Base-by-base conservation (phyloP, 2,797 vertebrate species). In the Argya squamiceps region DNA sequence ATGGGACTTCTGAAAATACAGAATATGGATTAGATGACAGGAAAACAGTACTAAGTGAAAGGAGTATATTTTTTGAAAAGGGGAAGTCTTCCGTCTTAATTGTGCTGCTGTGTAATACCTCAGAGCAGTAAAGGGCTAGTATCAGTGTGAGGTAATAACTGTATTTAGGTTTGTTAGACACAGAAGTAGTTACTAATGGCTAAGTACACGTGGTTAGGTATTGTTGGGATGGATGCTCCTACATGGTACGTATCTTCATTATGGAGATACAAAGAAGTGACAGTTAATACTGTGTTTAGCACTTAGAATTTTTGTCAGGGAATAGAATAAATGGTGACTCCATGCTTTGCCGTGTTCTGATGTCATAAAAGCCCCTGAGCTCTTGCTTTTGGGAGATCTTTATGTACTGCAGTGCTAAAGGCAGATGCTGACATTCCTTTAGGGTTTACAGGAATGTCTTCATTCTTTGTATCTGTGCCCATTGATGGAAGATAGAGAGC, bases 61-160 rank as follows among this genome's bases (percentile, higher is more conserved):
- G 67, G 53, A 58, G 32, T 88, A 9, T 92, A 70, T 89, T 71
- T 92, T 96, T 88, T 70, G 9, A 41, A 37, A 43, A 68, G 47
- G 64, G 15, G 58, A 62, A 34, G 59, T 93, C 85, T 92, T 85
- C 87, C 11, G 2, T 73, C 47, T 59, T 84, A 69, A 34, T 34
- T 1, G 16, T 65, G 71, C 60, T 96, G 70, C 58, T 88, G 47
- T 77, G 12, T 63, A 74, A 82, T 79, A 93, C 85, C 89, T 95
- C 74, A 90, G 80, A 95, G 80, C 83, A 79, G 74, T 41, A 49
- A 96, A 96, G 88, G 91, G 93, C 85, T 96, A 79, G 56, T 75
- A 12, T 0, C 56, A 65, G 20, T 59, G 73, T 29, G 69, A 43
- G 53, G 43, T 37, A 26, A 0, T 49, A 79, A 36, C 12, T 49